phyloP scores from a whole-genome alignment of 2,113 vertebrate genomes.

The Myanophis thanlyinensis region DNA sequence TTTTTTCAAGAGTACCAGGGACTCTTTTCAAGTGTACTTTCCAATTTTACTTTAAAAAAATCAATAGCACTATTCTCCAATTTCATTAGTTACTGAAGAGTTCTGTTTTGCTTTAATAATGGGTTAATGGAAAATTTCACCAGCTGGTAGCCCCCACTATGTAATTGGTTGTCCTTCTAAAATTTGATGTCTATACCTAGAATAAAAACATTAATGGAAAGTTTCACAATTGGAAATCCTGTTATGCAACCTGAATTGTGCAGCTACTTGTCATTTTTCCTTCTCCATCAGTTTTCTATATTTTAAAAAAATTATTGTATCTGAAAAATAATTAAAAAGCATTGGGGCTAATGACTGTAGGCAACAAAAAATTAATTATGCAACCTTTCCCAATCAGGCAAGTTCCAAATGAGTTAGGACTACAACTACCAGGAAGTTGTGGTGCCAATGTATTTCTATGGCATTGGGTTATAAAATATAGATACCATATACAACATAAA shows the following conservation, averaged over 20 bases:
- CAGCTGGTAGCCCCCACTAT: background rate
- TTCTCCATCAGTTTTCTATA: background rate
- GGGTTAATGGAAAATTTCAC: background rate
- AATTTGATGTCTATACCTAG: background rate
- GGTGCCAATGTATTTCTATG: background rate
- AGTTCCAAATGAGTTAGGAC: background rate
- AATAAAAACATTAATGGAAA: background rate
- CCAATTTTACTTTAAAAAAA: background rate
- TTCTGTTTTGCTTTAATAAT: background rate
- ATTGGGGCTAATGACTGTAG: background rate
- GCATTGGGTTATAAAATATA: background rate
- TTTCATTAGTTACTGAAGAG: background rate
- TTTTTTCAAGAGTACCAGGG: background rate
- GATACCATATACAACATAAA: background rate
- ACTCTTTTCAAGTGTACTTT: background rate
- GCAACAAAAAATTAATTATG: background rate
- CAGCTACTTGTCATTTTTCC: background rate
- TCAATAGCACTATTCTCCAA: background rate
- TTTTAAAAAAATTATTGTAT: background rate
- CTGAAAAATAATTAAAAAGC: background rate
- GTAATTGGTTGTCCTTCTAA: background rate
- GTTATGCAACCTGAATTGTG: background rate
- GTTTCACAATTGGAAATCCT: background rate
- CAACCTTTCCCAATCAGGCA: background rate
- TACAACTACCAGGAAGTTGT: background rate